These are phyloP conservation scores for Drosophila antonietae DNA, from an alignment of 2,888 invertebrate species.

Conservation along the genomic window DNA sequence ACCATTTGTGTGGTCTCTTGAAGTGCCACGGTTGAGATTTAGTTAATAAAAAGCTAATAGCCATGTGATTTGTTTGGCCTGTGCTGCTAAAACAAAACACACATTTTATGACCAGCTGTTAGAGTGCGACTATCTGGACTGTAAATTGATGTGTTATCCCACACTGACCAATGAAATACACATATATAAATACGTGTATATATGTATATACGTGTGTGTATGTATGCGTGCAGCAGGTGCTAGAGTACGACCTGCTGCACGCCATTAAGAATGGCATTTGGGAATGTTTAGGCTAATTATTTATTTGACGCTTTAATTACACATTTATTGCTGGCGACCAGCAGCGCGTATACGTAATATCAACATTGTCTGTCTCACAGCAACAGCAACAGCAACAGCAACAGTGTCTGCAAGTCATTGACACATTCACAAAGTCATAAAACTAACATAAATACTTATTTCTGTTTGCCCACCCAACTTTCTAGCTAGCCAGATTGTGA, in stretches of 20 bases:
- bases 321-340: slow-evolving; percentile 61
- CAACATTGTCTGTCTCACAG: slow-evolving; percentile 28
- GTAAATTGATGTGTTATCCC: slow-evolving; percentile 48
- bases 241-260: slow-evolving; percentile 14
- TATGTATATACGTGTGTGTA: background rate
- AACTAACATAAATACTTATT: slow-evolving; percentile 34
- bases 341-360: slow-evolving; percentile 62
- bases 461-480: background rate
- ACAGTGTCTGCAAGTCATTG: slow-evolving; percentile 60
- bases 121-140: slow-evolving; percentile 38
- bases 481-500: background rate
- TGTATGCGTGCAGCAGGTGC: slow-evolving; percentile 6
- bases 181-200: background rate
- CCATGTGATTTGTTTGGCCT: slow-evolving; percentile 72
- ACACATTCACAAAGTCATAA: slow-evolving; percentile 44
- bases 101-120: slow-evolving; percentile 46
- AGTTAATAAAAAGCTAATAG: slow-evolving; percentile 75
- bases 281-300: slow-evolving; percentile 61
- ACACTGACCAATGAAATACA: slow-evolving; percentile 8
- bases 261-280: slow-evolving; percentile 20
- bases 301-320: slow-evolving; percentile 75
- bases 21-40: slow-evolving; percentile 67
- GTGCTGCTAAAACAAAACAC: slow-evolving; percentile 36
- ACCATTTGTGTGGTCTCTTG: slow-evolving; percentile 36
- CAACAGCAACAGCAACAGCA: slow-evolving; percentile 49